A percentile compares a stretch with the other conserved stretches of the same genome.
Evolutionary conservation across 2,888 invertebrate genomes (phyloP).

Genomic region (Drosophila ochracea): DNA sequence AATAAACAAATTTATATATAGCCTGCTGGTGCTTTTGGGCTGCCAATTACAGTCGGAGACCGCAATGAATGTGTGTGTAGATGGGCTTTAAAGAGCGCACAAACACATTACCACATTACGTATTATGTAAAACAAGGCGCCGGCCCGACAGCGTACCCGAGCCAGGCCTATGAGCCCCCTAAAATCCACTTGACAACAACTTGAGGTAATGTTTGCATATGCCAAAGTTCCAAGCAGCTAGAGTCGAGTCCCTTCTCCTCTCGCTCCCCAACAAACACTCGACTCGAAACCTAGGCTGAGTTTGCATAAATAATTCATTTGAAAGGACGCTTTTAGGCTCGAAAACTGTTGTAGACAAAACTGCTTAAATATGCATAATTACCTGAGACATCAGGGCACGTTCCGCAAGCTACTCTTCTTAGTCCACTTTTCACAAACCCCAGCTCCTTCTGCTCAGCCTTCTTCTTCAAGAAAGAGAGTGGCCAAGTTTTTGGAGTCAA

Average conservation of each 20-base stretch:
- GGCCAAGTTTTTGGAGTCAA: constrained; percentile 48
- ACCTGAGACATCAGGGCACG: constrained; percentile 72
- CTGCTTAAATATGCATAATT: constrained; percentile 84
- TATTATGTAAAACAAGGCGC: constrained; percentile 27
- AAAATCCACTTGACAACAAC: constrained; percentile 63
- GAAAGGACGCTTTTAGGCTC: constrained; percentile 76
- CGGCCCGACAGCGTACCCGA: constrained; percentile 1
- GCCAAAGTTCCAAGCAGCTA: constrained; percentile 30
- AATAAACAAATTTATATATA: constrained; percentile 4
- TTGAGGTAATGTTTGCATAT: constrained; percentile 71
- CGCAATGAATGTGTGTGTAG: constrained; percentile 44
- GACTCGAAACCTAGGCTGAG: constrained; percentile 25
- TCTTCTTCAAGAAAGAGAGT: constrained; percentile 2
- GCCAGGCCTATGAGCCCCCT: constrained; percentile 12
- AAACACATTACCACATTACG: constrained; percentile 72
- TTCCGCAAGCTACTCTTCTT: constrained; percentile 5
- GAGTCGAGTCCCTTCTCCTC: background rate
- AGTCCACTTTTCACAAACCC: background rate
- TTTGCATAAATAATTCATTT: constrained; percentile 82
- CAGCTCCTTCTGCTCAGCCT: background rate
- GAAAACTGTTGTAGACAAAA: constrained; percentile 80
- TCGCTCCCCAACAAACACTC: background rate
- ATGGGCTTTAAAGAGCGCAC: constrained; percentile 58
- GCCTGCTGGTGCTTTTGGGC: constrained; percentile 24
- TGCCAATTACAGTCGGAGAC: constrained; percentile 59